These are phyloP conservation scores for Epizoanthus stellaris DNA, from an alignment of 92 coral and sea anemone species.

Conservation along the genomic window DNA sequence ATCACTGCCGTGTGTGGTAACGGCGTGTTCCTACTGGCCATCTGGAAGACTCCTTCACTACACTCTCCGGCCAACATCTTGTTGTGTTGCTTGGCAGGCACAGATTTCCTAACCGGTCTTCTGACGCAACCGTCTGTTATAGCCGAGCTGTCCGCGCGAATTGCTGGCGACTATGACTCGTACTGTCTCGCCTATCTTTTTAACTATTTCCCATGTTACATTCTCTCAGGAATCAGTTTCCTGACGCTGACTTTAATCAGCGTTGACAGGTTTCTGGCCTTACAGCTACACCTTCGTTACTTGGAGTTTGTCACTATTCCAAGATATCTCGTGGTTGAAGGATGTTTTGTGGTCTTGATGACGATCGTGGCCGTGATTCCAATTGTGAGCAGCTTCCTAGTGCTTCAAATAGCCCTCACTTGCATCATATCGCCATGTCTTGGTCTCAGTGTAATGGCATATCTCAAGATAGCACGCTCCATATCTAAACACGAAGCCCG, in stretches of 20 bases:
- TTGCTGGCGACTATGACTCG: conserved; percentile 1
- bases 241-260: conserved; percentile 37
- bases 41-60: conserved; percentile 31
- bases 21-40: conserved; percentile 17
- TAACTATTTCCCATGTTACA: conserved; percentile 38
- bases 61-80: conserved; percentile 27
- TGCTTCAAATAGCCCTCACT: conserved; percentile 12
- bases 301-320: conserved; percentile 16
- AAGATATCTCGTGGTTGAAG: conserved; percentile 27
- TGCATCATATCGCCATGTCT: conserved; percentile 25
- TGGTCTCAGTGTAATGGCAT: neutral
- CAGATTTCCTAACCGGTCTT: conserved; percentile 33
- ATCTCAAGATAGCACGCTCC: conserved; percentile 28
- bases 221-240: conserved; percentile 40
- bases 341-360: conserved; percentile 13
- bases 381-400: conserved; percentile 1
- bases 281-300: conserved; percentile 40
- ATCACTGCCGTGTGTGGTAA: conserved; percentile 17
- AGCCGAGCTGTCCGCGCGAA: conserved; percentile 24
- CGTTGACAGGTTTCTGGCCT: conserved; percentile 27
- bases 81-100: conserved; percentile 18
- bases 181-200: conserved; percentile 35
- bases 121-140: conserved; percentile 25
- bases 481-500: conserved; percentile 31
- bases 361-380: neutral